Base-by-base conservation (phyloP, 1,140 invertebrate genomes). In the Lordiphosa collinella region DNA sequence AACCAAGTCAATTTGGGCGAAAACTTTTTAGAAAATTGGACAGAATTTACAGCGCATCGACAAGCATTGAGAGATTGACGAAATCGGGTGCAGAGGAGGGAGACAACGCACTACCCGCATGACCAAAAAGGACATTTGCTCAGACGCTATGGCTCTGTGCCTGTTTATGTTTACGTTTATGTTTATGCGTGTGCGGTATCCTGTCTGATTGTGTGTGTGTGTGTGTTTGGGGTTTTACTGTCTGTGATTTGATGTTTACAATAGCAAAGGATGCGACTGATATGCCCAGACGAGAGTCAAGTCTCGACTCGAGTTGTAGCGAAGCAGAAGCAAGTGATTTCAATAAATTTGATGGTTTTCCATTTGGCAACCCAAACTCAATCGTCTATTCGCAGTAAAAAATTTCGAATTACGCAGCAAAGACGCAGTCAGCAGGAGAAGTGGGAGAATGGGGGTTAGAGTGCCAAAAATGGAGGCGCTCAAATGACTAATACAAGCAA, bases 311-410 rank as follows among this genome's bases (percentile, higher is more conserved):
- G 41, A 43, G n/a, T 43, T 40, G 53, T 43, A 47, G 43, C 46
- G 48, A 52, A 50, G 56, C 51, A 54, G 49, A 63, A 65, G 74
- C 65, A 86, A 86, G 82, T 86, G 82, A 86, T 86, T 86, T 87
- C 82, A 86, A 86, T 86, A 86, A 86, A 86, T 86, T 86, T 86
- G 73, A 86, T 86, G 84, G 82, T 65, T 86, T 86, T 87, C 68
- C 73, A 87, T 86, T 86, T 86, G 25, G 85, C 84, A 87, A 75
- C 74, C 74, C 78, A 84, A 84, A 85, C 79, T 85, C 78, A 84
- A 85, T 85, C 78, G 78, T 82, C 78, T 72, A 82, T 84, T 78
- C 72, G 78, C 78, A 72, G 76, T 82, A 82, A 82, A 82, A 80
- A 82, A 84, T 82, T 82, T 84, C 76, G 76, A 82, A 82, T 82